A percentile compares a stretch with the other conserved stretches of the same genome.
These are phyloP conservation scores for Umimayanthus chanpuru DNA, from an alignment of 92 coral and sea anemone genomes.

Conservation along the genomic window DNA sequence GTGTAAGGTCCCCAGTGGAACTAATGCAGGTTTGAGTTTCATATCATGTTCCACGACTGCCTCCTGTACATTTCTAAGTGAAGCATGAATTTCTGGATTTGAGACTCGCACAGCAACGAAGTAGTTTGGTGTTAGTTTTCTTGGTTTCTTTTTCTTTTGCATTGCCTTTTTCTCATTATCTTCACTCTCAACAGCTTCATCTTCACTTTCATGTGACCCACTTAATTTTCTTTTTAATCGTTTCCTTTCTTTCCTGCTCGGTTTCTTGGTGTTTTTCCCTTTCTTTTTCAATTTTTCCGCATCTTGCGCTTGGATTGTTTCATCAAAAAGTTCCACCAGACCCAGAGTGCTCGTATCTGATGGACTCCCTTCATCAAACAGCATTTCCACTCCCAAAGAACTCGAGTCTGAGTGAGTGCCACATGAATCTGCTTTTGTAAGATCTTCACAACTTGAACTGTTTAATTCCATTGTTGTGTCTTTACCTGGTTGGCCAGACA, in stretches of 20 bases:
- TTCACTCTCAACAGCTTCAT: conserved; percentile 7
- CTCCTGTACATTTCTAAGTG: conserved; percentile 78
- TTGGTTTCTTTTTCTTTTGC: conserved; percentile 37
- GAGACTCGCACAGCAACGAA: conserved; percentile 90
- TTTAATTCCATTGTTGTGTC: neutral
- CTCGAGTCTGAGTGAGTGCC: conserved; percentile 26
- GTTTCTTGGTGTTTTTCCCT: conserved; percentile 13
- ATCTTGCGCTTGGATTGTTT: conserved; percentile 34
- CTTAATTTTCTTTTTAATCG: conserved; percentile 22
- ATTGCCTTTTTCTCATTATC: neutral
- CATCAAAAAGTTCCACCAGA: conserved; percentile 58
- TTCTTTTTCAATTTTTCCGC: conserved; percentile 32
- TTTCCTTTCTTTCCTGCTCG: conserved; percentile 37
- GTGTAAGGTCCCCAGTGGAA: conserved; percentile 84
- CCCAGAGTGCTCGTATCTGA: conserved; percentile 56
- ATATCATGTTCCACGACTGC: conserved; percentile 60
- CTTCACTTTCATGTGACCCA: conserved; percentile 40
- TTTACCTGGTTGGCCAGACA: neutral
- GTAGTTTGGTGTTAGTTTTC: conserved; percentile 73
- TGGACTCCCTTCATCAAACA: conserved; percentile 37
- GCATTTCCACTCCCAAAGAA: conserved; percentile 28
- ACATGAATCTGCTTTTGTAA: neutral
- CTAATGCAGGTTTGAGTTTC: conserved; percentile 72
- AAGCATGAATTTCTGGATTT: conserved; percentile 76
- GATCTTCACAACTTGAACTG: neutral